Evolutionary conservation across 2,888 invertebrate species (phyloP).

Genomic region (Cacoxenus indagator): DNA sequence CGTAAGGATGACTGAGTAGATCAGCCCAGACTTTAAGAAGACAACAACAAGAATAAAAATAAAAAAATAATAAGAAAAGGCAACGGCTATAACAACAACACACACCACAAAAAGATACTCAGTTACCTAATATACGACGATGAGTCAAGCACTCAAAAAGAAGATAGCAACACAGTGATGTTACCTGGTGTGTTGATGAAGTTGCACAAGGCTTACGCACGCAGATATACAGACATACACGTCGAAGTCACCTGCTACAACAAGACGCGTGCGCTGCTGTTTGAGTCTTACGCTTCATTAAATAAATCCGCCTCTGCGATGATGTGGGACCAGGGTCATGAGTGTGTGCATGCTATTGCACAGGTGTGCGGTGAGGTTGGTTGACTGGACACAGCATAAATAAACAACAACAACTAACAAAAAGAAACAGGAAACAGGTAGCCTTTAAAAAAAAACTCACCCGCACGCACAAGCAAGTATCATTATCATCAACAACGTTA

Average conservation of each 20-base stretch:
- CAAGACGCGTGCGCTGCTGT: slow-evolving; percentile 20
- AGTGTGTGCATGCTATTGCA: slow-evolving; percentile 23
- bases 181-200: not conserved
- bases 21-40: too few species aligned
- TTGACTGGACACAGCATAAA: slow-evolving; percentile 2
- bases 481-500: not conserved
- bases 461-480: not conserved
- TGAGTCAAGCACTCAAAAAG: not conserved
- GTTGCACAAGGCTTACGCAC: not conserved
- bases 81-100: slow-evolving; percentile 16
- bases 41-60: too few species aligned
- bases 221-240: slow-evolving; percentile 4
- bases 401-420: slow-evolving; percentile 5
- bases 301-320: slow-evolving; percentile 29
- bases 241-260: slow-evolving; percentile 13
- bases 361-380: slow-evolving; percentile 40
- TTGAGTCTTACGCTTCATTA: slow-evolving; percentile 45
- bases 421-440: not conserved
- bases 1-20: slow-evolving; percentile 22
- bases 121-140: too few species aligned
- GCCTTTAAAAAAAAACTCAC: too few species aligned
- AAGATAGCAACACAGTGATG: not conserved
- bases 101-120: not conserved
- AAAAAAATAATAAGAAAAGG: not conserved
- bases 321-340: not conserved